These are phyloP conservation scores for Apogon hyalosoma DNA, from an alignment of 2,797 vertebrate species.

Conservation along the genomic window DNA sequence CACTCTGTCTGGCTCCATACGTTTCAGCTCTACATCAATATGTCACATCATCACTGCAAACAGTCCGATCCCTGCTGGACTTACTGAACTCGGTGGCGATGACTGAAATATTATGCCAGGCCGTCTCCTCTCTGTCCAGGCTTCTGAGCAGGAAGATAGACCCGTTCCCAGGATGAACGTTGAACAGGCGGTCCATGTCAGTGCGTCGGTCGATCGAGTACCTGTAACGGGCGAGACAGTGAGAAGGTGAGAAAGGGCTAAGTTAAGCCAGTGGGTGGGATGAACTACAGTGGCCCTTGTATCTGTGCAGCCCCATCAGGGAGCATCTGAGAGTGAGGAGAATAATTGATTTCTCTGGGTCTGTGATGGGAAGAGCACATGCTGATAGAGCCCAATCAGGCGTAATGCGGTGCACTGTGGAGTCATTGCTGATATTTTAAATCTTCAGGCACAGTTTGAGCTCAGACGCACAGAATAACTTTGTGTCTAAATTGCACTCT, in stretches of 20 bases:
- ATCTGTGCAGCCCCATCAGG: not conserved
- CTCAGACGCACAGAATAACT: slow-evolving; percentile 13
- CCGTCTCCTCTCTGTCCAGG: slow-evolving; percentile 90
- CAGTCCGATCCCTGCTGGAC: slow-evolving; percentile 57
- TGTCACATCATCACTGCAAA: slow-evolving; percentile 11
- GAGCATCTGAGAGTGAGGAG: not conserved
- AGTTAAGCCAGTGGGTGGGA: not conserved
- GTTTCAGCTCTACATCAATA: slow-evolving; percentile 10
- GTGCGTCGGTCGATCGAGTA: slow-evolving; percentile 95
- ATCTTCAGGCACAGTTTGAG: slow-evolving; percentile 6
- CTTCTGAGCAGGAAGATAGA: slow-evolving; percentile 91
- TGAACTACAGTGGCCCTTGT: not conserved
- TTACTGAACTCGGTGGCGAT: slow-evolving; percentile 95
- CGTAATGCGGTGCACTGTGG: not conserved
- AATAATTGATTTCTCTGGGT: slow-evolving; percentile 4
- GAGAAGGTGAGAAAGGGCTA: slow-evolving; percentile 4
- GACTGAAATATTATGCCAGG: slow-evolving; percentile 97
- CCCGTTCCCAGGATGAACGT: slow-evolving; percentile 91
- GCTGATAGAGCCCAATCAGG: not conserved
- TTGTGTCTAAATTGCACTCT: not conserved
- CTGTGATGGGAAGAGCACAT: not conserved
- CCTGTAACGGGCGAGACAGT: slow-evolving; percentile 75
- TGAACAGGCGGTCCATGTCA: slow-evolving; percentile 94
- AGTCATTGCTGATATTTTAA: not conserved
- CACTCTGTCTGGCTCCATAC: slow-evolving; percentile 7